Base-by-base conservation (phyloP, 2,888 invertebrate genomes). In the Andrena hattorfiana region DNA sequence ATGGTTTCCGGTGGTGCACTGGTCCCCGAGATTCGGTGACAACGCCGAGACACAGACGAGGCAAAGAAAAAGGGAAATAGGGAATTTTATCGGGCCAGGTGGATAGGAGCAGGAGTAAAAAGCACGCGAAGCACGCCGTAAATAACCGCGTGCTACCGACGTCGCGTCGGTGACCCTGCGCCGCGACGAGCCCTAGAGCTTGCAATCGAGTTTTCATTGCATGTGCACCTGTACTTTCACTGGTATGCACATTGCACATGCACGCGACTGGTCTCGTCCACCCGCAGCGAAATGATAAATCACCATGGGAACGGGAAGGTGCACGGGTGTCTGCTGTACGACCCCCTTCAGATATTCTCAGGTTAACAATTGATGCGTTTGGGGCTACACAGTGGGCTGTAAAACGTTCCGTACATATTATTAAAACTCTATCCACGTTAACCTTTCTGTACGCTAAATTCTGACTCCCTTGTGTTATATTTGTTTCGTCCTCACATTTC, bases 51-150 rank as follows among this genome's bases (percentile, higher is more conserved):
- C 16, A 74, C 16, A 66, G 48, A n/a, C n/a, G 30, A 56, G 28
- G 63, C 20, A 23, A 66, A 75, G 60, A 35, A 81, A 75, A 66
- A 69, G 68, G 62, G 68, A 68, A 72, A 76, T 51, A 59, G 59
- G 20, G 28, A 73, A 74, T 60, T 85, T 85, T 83, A 87, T 85
- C 87, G 74, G 67, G 54, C 42, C 30, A 35, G 77, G 56, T 72
- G 62, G 60, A 72, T 63, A 62, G 71, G 73, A 68, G 68, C 62
- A 64, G 32, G 67, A 64, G 74, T 68, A 83, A 87, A 85, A 87
- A 83, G 86, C 74, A 75, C 60, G 86, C 77, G 68, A 78, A 63
- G 74, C 86, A 72, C 75, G 77, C 78, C 86, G 81, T 88, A 87
- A 86, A 87, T 87, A 87, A 88, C 82, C 77, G 74, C 87, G 60